Percentiles rank a stretch among this genome's conserved stretches.
Evolutionary conservation across 2,113 vertebrate genomes (phyloP).

Genomic region (Sturnira hondurensis): DNA sequence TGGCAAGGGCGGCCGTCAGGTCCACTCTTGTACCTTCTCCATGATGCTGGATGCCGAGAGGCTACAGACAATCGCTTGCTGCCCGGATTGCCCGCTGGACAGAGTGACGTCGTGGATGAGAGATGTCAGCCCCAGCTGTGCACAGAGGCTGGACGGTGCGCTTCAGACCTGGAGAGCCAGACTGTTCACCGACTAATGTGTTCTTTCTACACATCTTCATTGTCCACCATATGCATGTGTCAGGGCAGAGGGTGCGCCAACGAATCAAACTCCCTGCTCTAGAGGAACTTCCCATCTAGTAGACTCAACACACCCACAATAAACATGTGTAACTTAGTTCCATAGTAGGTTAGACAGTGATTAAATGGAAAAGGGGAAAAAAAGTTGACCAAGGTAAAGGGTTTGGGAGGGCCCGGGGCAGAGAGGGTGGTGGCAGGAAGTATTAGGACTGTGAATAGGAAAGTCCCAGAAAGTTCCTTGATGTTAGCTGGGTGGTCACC

Average conservation of each 20-base stretch:
- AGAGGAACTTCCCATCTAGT: neutral
- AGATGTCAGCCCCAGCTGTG: neutral
- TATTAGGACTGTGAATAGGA: neutral
- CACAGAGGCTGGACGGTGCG: rapidly evolving
- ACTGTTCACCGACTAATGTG: neutral
- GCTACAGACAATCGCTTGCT: neutral
- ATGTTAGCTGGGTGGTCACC: neutral
- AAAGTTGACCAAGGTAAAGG: neutral
- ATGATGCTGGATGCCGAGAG: too few species aligned
- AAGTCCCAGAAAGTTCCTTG: neutral
- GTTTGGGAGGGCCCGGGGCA: neutral
- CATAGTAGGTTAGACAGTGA: neutral
- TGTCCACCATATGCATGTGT: too few species aligned
- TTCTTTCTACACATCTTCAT: neutral
- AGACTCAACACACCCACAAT: neutral
- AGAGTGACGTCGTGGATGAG: neutral
- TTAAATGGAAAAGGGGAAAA: neutral
- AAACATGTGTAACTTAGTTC: neutral
- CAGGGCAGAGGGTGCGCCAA: neutral
- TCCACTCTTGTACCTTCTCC: neutral
- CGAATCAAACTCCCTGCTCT: neutral
- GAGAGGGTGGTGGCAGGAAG: neutral
- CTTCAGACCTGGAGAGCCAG: neutral
- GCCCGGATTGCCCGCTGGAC: neutral
- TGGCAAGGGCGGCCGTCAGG: rapidly evolving